Evolutionary conservation across 2,888 invertebrate species (phyloP), one percentile per base, ranked within the genome.

Genomic region (Adela reaumurella): DNA sequence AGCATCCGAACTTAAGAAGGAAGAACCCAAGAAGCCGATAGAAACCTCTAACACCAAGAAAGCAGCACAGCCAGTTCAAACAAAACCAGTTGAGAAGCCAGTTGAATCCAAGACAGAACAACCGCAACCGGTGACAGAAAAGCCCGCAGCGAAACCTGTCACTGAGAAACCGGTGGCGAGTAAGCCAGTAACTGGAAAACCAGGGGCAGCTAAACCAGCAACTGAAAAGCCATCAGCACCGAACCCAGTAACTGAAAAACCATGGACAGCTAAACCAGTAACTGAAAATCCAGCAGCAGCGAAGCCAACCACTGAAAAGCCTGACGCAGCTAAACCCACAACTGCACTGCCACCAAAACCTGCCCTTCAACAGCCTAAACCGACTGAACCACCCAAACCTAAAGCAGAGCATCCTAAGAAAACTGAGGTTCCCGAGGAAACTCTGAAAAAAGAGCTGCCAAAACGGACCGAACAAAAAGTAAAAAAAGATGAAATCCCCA

Each of bases 51-150:
- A 55, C 54, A 49, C 42, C 52, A 17, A 49, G 46, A 35, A 48
- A 61, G 41, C 56, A 64, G 18, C 64, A 67, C n/a, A n/a, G n/a
- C n/a, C n/a, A n/a, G n/a, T n/a, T n/a, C n/a, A n/a, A n/a, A n/a
- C n/a, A 19, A 62, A 68, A n/a, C 71, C 73, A 18, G 63, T 73
- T 3, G 58, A 64, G 46, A 70, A 76, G 53, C 53, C 62, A 24
- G 62, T 24, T 8, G 68, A 48, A 59, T n/a, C n/a, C n/a, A n/a
- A n/a, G n/a, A n/a, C n/a, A n/a, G n/a, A n/a, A n/a, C 60, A 17
- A 55, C 58, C 8, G 72, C 73, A 53, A 65, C 63, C 2, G 57
- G n/a, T n/a, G n/a, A 19, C 44, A 8, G 19, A 44, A 11, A 14
- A 4, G 17, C 16, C n/a, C 42, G 17, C 44, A 8, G 44, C 17